Conservation (phyloP, 2,113 vertebrate species). For the Chrysochloris asiatica region DNA sequence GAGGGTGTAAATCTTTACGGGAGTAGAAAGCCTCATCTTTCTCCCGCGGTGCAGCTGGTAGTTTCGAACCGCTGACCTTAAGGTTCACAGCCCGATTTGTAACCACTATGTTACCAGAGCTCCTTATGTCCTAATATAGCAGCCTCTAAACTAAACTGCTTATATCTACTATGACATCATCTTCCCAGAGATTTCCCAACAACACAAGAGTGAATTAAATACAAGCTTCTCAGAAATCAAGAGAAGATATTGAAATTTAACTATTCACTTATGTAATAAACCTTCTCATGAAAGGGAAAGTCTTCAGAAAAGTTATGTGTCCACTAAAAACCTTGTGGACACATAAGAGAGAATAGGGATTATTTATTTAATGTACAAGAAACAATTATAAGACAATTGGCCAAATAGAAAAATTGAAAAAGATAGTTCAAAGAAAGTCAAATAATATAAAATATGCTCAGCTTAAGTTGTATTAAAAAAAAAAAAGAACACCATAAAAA, state of each 20-base stretch:
- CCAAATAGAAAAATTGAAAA: no score
- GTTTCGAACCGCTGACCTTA: no score
- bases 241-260: background rate
- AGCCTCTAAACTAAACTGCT: background rate
- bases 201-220: background rate
- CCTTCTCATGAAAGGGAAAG: background rate
- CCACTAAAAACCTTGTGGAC: background rate
- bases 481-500: no score
- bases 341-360: background rate
- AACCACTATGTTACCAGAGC: no score
- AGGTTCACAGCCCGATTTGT: no score
- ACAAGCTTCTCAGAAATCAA: background rate
- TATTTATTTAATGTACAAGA: background rate
- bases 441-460: background rate
- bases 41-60: no score
- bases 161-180: background rate
- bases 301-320: background rate
- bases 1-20: no score
- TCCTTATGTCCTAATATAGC: no score
- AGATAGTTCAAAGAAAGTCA: background rate
- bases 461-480: background rate
- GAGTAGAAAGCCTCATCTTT: no score
- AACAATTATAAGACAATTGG: background rate
- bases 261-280: background rate
- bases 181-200: background rate